Evolutionary conservation across 23 tunicate genomes (phyloP).

Genomic region (Oikopleura albicans): DNA sequence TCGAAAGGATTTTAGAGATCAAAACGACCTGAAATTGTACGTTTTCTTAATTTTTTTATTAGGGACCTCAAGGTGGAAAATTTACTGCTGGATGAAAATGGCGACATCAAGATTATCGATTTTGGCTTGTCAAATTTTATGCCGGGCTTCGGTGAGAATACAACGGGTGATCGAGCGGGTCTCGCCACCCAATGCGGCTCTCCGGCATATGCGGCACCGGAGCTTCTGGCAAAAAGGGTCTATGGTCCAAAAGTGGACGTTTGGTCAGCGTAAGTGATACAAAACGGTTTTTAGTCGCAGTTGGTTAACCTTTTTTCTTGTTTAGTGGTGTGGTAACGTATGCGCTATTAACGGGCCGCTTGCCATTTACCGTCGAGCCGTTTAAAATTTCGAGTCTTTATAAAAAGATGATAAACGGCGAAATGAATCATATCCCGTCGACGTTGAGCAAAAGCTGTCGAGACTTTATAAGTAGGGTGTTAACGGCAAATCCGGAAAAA

Average conservation of each 20-base stretch:
- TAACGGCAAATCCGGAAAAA: slow-evolving; percentile 30
- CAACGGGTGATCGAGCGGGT: slow-evolving; percentile 22
- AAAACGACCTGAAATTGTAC: no score
- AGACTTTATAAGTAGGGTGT: slow-evolving; percentile 41
- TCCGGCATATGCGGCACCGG: slow-evolving; percentile 99
- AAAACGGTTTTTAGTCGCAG: neutral
- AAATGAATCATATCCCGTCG: slow-evolving; percentile 77
- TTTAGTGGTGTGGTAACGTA: slow-evolving; percentile 84
- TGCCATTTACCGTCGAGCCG: slow-evolving; percentile 90
- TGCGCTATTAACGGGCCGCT: slow-evolving; percentile 72
- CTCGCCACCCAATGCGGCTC: slow-evolving; percentile 77
- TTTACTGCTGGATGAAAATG: slow-evolving; percentile 49
- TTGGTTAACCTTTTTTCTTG: neutral
- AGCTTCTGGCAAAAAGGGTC: slow-evolving; percentile 45
- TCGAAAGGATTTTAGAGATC: no score
- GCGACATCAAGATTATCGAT: slow-evolving; percentile 74
- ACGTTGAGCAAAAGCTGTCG: slow-evolving; percentile 19
- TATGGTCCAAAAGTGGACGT: slow-evolving; percentile 99
- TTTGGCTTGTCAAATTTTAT: slow-evolving; percentile 79
- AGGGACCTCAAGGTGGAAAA: slow-evolving; percentile 92
- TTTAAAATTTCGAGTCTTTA: slow-evolving; percentile 63
- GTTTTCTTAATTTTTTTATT: no score
- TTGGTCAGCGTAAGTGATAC: slow-evolving; percentile 99
- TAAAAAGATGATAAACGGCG: slow-evolving; percentile 67
- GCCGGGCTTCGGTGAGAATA: slow-evolving; percentile 17